Evolutionary conservation across 2,797 vertebrate genomes (phyloP), one percentile per base, ranked within the genome.

Genomic region (Hafferia zeledoni): DNA sequence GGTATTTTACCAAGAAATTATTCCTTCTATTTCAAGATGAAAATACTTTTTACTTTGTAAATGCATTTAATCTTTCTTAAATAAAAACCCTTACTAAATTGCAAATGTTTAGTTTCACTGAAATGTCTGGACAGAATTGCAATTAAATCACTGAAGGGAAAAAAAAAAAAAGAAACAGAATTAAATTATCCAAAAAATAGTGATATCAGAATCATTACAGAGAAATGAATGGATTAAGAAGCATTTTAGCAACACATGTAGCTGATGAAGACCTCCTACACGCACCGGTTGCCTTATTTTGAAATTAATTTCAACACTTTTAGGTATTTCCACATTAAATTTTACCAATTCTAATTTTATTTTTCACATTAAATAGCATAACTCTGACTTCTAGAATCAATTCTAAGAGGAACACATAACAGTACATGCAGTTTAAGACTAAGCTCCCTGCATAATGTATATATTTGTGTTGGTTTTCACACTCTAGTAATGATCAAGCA

Each of bases 401-500:
- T 84, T 84, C 37, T 59, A 90, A 89, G 77, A 79, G 30, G 56
- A 91, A 90, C 8, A 37, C 1, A 0, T 23, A 63, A 71, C 35
- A 63, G 18, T 52, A 74, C 67, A 64, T 41, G 27, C 49, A 37
- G 33, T 79, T 93, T 77, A 81, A 86, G 56, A 84, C 28, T 69
- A 63, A 92, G 41, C 8, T 90, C 59, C 49, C 44, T 82, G 59
- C 17, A 37, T 64, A 96, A 86, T 17, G 8, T 28, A 64, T 56
- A 13, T 59, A 87, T 80, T 93, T 90, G 35, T 90, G 60, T 57
- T 92, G 60, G 52, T 87, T 94, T 96, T 95, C 83, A 92, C 78
- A 90, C 56, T 52, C 50, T 41, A 94, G 90, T 90, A 95, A 93
- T 89, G 82, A 87, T 53, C 68, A 76, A 95, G 78, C 30, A 93